Evolutionary conservation across 1,140 invertebrate genomes (phyloP).

Genomic region (Musca vetustissima): DNA sequence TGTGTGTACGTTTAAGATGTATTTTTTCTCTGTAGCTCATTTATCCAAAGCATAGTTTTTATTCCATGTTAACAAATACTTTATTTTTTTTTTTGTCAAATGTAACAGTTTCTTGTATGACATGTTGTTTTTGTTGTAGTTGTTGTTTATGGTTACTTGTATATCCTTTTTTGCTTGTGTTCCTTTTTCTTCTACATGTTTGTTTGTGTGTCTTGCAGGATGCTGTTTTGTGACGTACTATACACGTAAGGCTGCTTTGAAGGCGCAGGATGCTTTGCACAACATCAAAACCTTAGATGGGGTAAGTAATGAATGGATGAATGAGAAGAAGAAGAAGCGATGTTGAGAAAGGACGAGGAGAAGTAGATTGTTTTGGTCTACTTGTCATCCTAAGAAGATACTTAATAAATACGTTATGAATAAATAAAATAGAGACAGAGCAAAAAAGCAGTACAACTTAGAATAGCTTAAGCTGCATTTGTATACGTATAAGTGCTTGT

Average conservation of each 20-base stretch:
- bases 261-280: conserved; percentile 97
- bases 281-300: conserved; percentile 96
- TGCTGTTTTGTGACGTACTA: conserved; percentile 99
- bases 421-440: neutral
- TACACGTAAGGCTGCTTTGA: conserved; percentile 93
- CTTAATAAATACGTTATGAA: neutral
- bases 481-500: neutral
- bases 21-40: neutral
- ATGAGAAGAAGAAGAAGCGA: no score
- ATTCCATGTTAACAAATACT: neutral
- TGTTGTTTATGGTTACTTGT: no score
- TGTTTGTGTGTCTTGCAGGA: conserved; percentile 70
- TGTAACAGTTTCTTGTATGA: neutral
- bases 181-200: conserved; percentile 43
- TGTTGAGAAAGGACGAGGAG: no score
- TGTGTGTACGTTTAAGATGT: no score
- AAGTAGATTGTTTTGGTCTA: no score
- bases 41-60: neutral
- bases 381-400: no score
- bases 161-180: no score
- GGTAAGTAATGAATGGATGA: conserved; percentile 80
- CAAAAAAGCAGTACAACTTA: neutral
- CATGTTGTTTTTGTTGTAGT: conserved; percentile 26
- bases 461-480: conserved; percentile 16
- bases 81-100: conserved; percentile 1